Percentiles rank a stretch among this genome's conserved stretches.
Conservation (phyloP, 2,888 invertebrate species). For the Aquatica leii region DNA sequence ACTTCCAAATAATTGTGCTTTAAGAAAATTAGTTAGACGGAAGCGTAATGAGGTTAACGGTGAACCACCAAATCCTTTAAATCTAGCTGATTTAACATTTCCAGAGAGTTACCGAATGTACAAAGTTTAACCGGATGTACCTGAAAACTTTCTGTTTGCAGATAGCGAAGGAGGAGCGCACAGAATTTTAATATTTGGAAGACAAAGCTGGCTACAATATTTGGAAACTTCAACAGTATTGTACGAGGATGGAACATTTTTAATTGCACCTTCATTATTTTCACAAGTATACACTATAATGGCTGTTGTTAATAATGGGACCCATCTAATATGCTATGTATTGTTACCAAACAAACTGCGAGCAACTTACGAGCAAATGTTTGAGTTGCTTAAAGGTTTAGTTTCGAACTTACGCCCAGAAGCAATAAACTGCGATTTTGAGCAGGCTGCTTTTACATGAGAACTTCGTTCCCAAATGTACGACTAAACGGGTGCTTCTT, state of each 20-base stretch:
- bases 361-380: constrained; percentile 10
- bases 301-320: background rate
- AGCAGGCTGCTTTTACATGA: constrained; percentile 2
- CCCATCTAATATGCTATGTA: constrained; percentile 17
- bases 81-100: constrained; percentile 17
- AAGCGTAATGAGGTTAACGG: constrained; percentile 14
- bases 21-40: constrained; percentile 21
- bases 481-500: background rate
- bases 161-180: constrained; percentile 14
- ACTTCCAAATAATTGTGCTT: constrained; percentile 23
- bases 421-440: constrained; percentile 18
- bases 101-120: constrained; percentile 17
- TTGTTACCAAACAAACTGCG: constrained; percentile 19
- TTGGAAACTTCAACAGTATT: background rate
- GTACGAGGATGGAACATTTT: constrained; percentile 13
- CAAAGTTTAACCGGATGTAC: constrained; percentile 3
- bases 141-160: constrained; percentile 22
- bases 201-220: constrained; percentile 1
- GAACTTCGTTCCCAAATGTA: background rate
- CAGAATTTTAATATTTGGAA: constrained; percentile 21
- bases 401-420: constrained; percentile 11
- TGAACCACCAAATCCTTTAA: constrained; percentile 16
- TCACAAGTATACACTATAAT: background rate
- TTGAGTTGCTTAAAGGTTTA: too few relatives aligned
- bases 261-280: constrained; percentile 17